phyloP scores from a whole-genome alignment of 2,113 vertebrate genomes.

The Opisthocomus hoazin region DNA sequence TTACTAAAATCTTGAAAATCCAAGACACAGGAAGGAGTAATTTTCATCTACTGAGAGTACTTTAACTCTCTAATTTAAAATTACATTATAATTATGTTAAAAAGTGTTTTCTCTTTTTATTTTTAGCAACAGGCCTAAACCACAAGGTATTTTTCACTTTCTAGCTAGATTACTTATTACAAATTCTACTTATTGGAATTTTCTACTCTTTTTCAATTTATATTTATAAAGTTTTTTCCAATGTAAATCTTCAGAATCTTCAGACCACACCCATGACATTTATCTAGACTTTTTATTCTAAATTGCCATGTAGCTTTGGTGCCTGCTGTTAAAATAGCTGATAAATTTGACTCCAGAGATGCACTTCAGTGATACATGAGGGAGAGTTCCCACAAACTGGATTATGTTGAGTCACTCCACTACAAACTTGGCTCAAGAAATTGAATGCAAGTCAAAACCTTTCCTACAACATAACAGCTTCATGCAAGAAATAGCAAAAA shows the following conservation, averaged over 20 bases:
- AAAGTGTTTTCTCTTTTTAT: not conserved
- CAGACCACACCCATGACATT: not conserved
- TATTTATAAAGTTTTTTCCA: not conserved
- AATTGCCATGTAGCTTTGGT: not conserved
- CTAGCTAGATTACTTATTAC: not conserved
- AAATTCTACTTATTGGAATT: not conserved
- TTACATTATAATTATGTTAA: not conserved
- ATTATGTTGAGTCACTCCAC: not conserved
- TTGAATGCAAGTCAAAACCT: not conserved
- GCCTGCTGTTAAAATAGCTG: not conserved
- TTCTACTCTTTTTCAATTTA: not conserved
- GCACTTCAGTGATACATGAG: not conserved
- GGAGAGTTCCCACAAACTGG: not conserved
- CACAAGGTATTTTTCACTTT: not conserved
- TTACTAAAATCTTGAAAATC: not conserved
- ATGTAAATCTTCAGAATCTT: not conserved
- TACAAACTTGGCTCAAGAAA: not conserved
- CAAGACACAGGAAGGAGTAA: not conserved
- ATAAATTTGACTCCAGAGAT: not conserved
- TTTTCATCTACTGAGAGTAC: not conserved
- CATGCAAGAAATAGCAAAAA: not conserved
- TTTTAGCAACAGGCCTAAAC: not conserved
- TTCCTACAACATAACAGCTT: not conserved
- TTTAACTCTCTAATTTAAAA: not conserved
- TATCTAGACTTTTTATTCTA: not conserved